A percentile compares a stretch with the other conserved stretches of the same genome.
Evolutionary conservation across 2,888 invertebrate genomes (phyloP).

Genomic region (Yponomeuta evonymella): DNA sequence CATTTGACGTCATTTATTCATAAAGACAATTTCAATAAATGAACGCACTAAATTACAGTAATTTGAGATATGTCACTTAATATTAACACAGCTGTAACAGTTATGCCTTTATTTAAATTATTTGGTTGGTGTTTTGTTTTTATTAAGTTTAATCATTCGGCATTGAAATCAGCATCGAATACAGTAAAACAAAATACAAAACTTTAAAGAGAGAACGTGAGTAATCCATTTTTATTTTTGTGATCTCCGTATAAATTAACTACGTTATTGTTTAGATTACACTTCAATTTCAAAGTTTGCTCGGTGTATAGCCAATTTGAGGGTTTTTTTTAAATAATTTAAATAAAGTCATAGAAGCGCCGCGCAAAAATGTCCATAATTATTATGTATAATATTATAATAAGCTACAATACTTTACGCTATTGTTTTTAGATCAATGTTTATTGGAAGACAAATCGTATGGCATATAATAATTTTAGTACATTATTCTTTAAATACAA

Average conservation of each 20-base stretch:
- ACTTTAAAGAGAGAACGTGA: too few relatives aligned
- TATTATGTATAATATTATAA: slow-evolving; percentile 65
- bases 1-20: slow-evolving; percentile 71
- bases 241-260: too few relatives aligned
- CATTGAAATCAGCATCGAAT: too few relatives aligned
- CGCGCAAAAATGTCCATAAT: slow-evolving; percentile 47
- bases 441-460: slow-evolving; percentile 77
- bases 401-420: slow-evolving; percentile 73
- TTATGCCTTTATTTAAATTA: slow-evolving; percentile 36
- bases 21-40: slow-evolving; percentile 75
- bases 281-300: too few relatives aligned
- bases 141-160: slow-evolving; percentile 21
- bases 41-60: slow-evolving; percentile 74
- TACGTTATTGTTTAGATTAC: too few relatives aligned
- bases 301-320: background rate
- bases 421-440: slow-evolving; percentile 73
- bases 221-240: too few relatives aligned
- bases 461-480: slow-evolving; percentile 71
- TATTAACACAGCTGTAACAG: slow-evolving; percentile 52
- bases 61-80: slow-evolving; percentile 74
- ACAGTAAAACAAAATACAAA: too few relatives aligned
- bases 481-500: slow-evolving; percentile 60
- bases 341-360: slow-evolving; percentile 42
- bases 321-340: slow-evolving; percentile 5
- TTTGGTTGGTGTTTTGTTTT: slow-evolving; percentile 33